Evolutionary conservation across 2,797 vertebrate species (phyloP).

Genomic region (Gambelia wislizenii): DNA sequence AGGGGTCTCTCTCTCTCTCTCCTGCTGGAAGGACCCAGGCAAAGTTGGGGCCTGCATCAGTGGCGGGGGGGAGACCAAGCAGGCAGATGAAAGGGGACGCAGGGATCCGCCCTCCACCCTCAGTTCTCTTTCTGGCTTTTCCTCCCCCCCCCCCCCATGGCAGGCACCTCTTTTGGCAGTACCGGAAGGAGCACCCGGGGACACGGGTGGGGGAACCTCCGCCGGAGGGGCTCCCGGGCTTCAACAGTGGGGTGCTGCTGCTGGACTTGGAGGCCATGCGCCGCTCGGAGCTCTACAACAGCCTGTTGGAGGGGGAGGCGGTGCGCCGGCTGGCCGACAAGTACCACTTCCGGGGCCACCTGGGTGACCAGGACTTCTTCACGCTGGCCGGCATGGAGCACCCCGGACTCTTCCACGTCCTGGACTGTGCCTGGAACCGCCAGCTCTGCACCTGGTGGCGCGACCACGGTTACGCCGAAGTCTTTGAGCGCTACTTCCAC

Average conservation of each 20-base stretch:
- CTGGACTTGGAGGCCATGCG: constrained; percentile 92
- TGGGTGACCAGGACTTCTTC: constrained; percentile 99
- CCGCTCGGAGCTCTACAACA: constrained; percentile 88
- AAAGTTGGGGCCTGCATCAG: no score
- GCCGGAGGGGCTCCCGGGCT: constrained; percentile 92
- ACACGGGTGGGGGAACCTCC: constrained; percentile 91
- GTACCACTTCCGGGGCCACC: constrained; percentile 94
- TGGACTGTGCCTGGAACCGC: constrained; percentile 95
- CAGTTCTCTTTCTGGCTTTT: no score
- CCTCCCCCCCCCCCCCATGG: constrained; percentile 28
- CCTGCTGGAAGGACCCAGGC: background rate
- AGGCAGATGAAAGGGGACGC: no score
- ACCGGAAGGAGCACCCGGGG: constrained; percentile 91
- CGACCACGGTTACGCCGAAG: constrained; percentile 91
- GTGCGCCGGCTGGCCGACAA: constrained; percentile 88
- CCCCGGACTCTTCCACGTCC: constrained; percentile 88
- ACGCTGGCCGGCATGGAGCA: constrained; percentile 98
- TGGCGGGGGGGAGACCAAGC: background rate
- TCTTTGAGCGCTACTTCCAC: constrained; percentile 91
- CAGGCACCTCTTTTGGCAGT: constrained; percentile 98
- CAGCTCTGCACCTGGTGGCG: constrained; percentile 98
- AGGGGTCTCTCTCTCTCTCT: background rate
- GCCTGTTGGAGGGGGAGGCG: constrained; percentile 84
- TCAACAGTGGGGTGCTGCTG: constrained; percentile 96
- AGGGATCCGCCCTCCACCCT: no score